Conservation (phyloP, 2,888 invertebrate genomes). For the Aporophyla lueneburgensis region DNA sequence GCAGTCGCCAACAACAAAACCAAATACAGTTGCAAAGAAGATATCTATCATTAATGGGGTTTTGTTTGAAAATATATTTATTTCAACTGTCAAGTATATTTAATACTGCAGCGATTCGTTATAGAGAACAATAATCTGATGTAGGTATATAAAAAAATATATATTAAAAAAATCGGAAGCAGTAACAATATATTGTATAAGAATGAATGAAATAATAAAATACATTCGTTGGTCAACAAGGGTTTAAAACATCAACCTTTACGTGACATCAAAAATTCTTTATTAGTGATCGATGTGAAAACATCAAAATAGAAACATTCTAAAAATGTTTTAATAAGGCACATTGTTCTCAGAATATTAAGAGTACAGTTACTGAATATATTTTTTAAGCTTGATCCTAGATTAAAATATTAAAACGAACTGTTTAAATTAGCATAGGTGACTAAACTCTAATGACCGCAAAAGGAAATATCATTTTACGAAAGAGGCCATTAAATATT, state of each 20-base stretch:
- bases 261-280: too few relatives aligned
- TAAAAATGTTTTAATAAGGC: conserved; percentile 49
- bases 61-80: not conserved
- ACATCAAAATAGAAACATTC: conserved; percentile 21
- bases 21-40: conserved; percentile 3
- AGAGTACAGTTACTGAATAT: conserved; percentile 15
- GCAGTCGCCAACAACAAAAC: conserved; percentile 5
- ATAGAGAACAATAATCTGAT: not conserved
- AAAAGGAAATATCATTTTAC: conserved; percentile 26
- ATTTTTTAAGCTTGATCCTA: conserved; percentile 10
- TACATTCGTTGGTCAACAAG: not conserved
- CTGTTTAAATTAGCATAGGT: conserved; percentile 40
- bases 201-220: not conserved
- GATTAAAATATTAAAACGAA: conserved; percentile 22
- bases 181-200: too few relatives aligned
- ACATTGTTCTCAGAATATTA: conserved; percentile 52
- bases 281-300: too few relatives aligned
- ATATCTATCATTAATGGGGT: too few relatives aligned
- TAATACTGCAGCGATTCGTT: not conserved
- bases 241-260: conserved; percentile 22
- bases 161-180: too few relatives aligned
- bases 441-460: conserved; percentile 46
- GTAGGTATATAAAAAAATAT: too few relatives aligned
- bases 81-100: not conserved
- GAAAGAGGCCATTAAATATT: conserved; percentile 12